These are phyloP conservation scores for Fundulus diaphanus DNA, from an alignment of 2,797 vertebrate species.

Conservation along the genomic window DNA sequence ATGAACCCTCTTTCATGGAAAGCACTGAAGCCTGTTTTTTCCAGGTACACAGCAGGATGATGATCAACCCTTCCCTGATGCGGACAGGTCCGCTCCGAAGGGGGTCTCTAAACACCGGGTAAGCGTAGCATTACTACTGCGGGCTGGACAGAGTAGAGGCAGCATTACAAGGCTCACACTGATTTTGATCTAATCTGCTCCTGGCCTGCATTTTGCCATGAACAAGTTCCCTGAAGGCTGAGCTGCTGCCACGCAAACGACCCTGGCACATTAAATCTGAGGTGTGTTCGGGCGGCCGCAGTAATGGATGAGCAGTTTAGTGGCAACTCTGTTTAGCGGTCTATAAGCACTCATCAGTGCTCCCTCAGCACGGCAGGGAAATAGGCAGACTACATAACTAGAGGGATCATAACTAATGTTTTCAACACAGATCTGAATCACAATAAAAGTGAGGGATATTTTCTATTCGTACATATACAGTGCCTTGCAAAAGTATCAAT, in stretches of 20 bases:
- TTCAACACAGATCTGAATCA: constrained; percentile 37
- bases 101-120: constrained; percentile 69
- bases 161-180: constrained; percentile 72
- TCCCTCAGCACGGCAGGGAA: constrained; percentile 62
- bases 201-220: constrained; percentile 67
- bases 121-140: constrained; percentile 54
- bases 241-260: constrained; percentile 78
- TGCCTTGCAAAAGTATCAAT: background rate
- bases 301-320: constrained; percentile 76
- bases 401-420: constrained; percentile 53
- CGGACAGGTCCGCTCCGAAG: constrained; percentile 69
- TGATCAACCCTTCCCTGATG: constrained; percentile 72
- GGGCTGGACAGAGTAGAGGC: constrained; percentile 53
- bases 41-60: constrained; percentile 74
- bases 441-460: constrained; percentile 24
- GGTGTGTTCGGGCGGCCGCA: constrained; percentile 60
- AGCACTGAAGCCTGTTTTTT: constrained; percentile 68
- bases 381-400: constrained; percentile 51
- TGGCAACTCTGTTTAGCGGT: constrained; percentile 68
- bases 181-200: constrained; percentile 80
- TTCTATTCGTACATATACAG: constrained; percentile 20
- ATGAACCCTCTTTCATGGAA: constrained; percentile 72
- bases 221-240: constrained; percentile 75
- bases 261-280: constrained; percentile 77
- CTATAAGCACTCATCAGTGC: constrained; percentile 74